Base-by-base conservation (phyloP, 1,140 invertebrate species). In the Hirudo medicinalis region DNA sequence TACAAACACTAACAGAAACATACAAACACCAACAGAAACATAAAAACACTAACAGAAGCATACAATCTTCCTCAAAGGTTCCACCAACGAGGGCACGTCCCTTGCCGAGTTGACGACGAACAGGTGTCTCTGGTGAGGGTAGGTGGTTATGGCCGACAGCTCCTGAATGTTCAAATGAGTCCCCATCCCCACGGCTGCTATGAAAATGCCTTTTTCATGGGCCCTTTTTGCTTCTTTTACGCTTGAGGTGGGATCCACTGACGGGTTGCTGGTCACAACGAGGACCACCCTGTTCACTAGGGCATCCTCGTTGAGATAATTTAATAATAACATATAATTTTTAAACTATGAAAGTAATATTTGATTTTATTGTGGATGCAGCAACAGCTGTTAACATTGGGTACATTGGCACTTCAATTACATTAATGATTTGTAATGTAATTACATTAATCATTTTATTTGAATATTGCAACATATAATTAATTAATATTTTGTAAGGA, bases 91-190 rank as follows among this genome's bases (percentile, higher is more conserved):
- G 8, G n/a, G 6, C 22, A 49, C 15, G n/a, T 40, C 53, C 29
- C 69, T 70, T 0, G 49, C 69, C 22, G 69, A 22, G 43, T 54
- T 70, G 11, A 53, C 43, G 36, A 54, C 15, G 49, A 70, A 19
- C 40, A 49, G 19, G 49, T 70, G 32, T 22, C 25, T 27, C n/a
- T 11, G 22, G 53, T 53, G 54, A 17, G 69, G 69, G 22, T 22
- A 70, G 29, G 22, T 70, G 69, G 43, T 19, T 4, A 70, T 53
- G n/a, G 69, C 69, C 0, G 43, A 54, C 53, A 70, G 53, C 43
- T 70, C 43, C 6, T 70, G 53, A n/a, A 19, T 25, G n/a, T 70
- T 54, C 9, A 70, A 22, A 32, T 70, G 53, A 49, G 69, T 70
- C 20, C 69, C 69, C 19, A 70, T 22, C 3, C 69, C 69, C 17